Evolutionary conservation across 2,797 vertebrate genomes (phyloP), one percentile per base, ranked within the genome.

Genomic region (Hydrophis major): DNA sequence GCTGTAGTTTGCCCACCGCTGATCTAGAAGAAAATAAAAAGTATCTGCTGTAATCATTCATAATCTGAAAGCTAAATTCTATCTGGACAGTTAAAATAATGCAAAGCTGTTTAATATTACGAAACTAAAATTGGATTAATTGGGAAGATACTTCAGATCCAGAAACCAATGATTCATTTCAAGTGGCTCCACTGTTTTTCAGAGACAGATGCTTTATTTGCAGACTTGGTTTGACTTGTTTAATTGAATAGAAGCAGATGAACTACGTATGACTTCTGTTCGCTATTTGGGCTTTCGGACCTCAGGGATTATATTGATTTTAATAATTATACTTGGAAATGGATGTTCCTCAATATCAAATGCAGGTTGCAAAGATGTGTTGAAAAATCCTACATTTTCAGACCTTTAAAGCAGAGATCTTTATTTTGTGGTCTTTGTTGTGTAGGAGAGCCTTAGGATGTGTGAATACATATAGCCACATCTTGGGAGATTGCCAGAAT

Each of bases 351-450:
- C 25, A 13, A 0, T 95, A 92, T 93, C 89, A 90, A 89, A 87
- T 95, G 95, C 95, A 94, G 95, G 94, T 93, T 88, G 47, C 78
- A 90, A 88, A 93, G 95, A 96, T 95, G 90, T 94, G 95, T 93
- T 37, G 94, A 96, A 95, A 53, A 96, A 94, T 93, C 93, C 95
- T 0, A 83, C 94, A 89, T 96, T 96, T 93, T 90, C 92, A 4
- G 47, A 94, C 61, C 93, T 91, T 96, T 66, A 1, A 53, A 94
- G 93, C 87, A 93, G 69, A 78, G 32, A 20, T 42, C 18, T 27
- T 53, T 13, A 14, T 13, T 66, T 66, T 66, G 63, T 66, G 63
- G 63, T 66, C 28, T 78, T 78, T 32, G 0, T 22, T 78, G 3
- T 78, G 18, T 78, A 16, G 32, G 69, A 74, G 16, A 53, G 50